Evolutionary conservation across 2,113 vertebrate species (phyloP).

Genomic region (Datnioides undecimradiatus): DNA sequence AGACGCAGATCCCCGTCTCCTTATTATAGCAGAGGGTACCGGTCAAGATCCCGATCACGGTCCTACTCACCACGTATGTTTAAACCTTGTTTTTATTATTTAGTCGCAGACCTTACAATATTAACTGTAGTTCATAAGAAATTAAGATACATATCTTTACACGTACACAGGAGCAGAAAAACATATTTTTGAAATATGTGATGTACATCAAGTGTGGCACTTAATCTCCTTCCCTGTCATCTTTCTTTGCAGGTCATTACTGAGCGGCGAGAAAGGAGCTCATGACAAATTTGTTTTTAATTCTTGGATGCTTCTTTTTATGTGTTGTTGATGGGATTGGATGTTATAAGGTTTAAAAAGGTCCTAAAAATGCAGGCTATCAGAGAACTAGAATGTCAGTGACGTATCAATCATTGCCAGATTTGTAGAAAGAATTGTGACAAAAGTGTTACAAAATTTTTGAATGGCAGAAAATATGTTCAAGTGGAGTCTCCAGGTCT

Average conservation of each 20-base stretch:
- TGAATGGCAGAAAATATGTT: background rate
- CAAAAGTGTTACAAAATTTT: background rate
- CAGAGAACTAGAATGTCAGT: background rate
- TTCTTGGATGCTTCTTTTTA: slow-evolving; percentile 30
- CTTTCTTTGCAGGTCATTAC: slow-evolving; percentile 71
- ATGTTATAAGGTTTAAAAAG: background rate
- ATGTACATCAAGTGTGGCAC: background rate
- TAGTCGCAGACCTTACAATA: background rate
- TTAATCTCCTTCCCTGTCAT: background rate
- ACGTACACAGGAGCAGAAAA: background rate
- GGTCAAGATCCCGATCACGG: slow-evolving; percentile 91
- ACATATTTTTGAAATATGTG: background rate
- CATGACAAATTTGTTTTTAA: slow-evolving; percentile 23
- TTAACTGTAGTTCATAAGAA: background rate
- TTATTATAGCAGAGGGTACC: slow-evolving; percentile 92
- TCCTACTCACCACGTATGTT: slow-evolving; percentile 96
- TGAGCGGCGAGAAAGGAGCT: slow-evolving; percentile 40
- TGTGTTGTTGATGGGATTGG: background rate
- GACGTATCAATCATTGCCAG: background rate
- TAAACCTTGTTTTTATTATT: background rate
- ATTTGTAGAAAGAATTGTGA: slow-evolving; percentile 3
- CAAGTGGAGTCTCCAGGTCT: background rate
- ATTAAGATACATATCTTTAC: background rate
- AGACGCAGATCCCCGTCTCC: slow-evolving; percentile 94
- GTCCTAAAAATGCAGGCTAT: background rate